phyloP scores from a whole-genome alignment of 2,888 invertebrate species.

The Andrena minutula region DNA sequence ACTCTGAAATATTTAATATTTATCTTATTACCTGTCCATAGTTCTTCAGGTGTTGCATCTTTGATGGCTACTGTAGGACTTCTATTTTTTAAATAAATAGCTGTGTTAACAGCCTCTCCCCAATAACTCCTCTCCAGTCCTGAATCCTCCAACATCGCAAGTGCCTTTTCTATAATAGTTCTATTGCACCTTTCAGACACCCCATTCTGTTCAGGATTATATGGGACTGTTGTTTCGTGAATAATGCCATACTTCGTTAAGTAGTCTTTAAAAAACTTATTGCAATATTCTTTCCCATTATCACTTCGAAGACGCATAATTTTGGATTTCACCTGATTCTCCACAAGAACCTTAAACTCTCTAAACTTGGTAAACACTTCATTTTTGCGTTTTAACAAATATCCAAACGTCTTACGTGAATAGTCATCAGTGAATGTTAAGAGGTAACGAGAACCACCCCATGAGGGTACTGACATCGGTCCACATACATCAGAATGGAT shows the following conservation, averaged over 20 bases:
- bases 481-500: neutral
- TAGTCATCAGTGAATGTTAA: neutral
- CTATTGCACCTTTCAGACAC: neutral
- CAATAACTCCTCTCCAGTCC: neutral
- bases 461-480: neutral
- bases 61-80: too few relatives aligned
- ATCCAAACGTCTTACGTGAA: neutral
- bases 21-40: too few relatives aligned
- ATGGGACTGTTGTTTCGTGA: neutral
- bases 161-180: neutral
- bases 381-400: neutral
- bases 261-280: neutral
- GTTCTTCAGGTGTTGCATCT: too few relatives aligned
- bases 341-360: neutral
- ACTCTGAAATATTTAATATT: too few relatives aligned
- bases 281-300: neutral
- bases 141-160: neutral
- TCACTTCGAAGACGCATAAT: neutral
- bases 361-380: neutral
- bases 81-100: too few relatives aligned
- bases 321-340: neutral
- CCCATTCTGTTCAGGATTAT: neutral
- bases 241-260: neutral
- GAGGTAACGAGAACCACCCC: neutral
- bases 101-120: conserved; percentile 2